Base-by-base conservation (phyloP, 2,797 vertebrate genomes). In the Falco rusticolus region DNA sequence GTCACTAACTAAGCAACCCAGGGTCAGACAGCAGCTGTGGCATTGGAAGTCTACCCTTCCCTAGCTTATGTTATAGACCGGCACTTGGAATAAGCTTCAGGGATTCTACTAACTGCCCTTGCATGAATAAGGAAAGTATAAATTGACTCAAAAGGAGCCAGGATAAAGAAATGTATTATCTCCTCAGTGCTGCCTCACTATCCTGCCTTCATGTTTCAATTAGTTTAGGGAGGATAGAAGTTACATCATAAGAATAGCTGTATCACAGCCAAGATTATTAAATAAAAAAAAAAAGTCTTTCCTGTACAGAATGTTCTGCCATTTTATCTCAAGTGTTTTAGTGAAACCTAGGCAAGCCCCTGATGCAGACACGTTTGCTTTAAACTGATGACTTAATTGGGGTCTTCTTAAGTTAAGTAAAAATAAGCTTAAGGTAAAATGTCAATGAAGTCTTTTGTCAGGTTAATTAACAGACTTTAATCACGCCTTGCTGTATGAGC, bases 11-110 rank as follows among this genome's bases (percentile, higher is more conserved):
- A 22, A 68, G 48, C 70, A 54, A 37, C 10, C 39, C 74, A 69
- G 79, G 89, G 53, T 53, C 90, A 90, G 74, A 16, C 61, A 92
- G 80, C 90, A 93, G 92, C 90, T 94, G 90, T 53, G 57, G 65
- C 74, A 11, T 1, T 29, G 54, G 13, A 22, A 26, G 37, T 6
- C 57, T 64, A 13, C 53, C 50, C 74, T 68, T 51, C 31, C 53
- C 33, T 16, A 53, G 63, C n/a, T 70, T 45, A 47, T 56, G 61
- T 50, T 70, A 29, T 78, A 53, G 84, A 28, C 11, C 64, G 60
- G 60, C 34, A 34, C 39, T 74, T 43, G 56, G n/a, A 66, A 59
- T 13, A 57, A 80, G 51, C 92, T 87, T 43, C 50, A 45, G 83
- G 53, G 80, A 48, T 68, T 80, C 71, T 50, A 80, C 64, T n/a